Conservation (phyloP, 2,888 invertebrate genomes). For the Sericinus montela region DNA sequence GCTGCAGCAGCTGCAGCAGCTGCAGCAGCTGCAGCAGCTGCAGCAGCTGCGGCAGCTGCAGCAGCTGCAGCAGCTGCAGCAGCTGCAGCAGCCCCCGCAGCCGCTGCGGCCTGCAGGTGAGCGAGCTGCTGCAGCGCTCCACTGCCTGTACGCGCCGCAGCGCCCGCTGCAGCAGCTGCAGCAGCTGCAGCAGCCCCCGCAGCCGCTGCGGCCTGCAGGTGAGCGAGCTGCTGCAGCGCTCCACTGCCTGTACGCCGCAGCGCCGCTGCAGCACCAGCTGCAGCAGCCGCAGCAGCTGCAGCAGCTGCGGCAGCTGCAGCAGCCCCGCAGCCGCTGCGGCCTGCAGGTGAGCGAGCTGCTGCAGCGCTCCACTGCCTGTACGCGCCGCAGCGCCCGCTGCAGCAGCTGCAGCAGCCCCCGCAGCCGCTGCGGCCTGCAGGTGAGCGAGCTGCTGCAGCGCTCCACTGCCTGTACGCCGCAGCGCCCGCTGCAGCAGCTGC, state of each 20-base stretch:
- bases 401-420: slow-evolving; percentile 24
- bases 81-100: slow-evolving; percentile 3
- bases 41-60: slow-evolving; percentile 32
- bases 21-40: not conserved
- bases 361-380: slow-evolving; percentile 82
- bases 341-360: slow-evolving; percentile 52
- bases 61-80: slow-evolving; percentile 33
- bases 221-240: slow-evolving; percentile 28
- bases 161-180: slow-evolving; percentile 13
- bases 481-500: not conserved
- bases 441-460: too few species aligned
- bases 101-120: slow-evolving; percentile 1
- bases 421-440: not conserved
- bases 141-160: not conserved
- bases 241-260: too few species aligned
- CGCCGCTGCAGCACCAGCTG: slow-evolving; percentile 77
- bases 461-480: too few species aligned
- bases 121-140: not conserved
- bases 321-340: not conserved
- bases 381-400: slow-evolving; percentile 36
- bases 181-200: slow-evolving; percentile 3
- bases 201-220: not conserved
- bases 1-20: slow-evolving; percentile 30
- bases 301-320: too few species aligned
- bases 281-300: slow-evolving; percentile 71